phyloP scores from a whole-genome alignment of 2,113 vertebrate species.

The Lepus europaeus region DNA sequence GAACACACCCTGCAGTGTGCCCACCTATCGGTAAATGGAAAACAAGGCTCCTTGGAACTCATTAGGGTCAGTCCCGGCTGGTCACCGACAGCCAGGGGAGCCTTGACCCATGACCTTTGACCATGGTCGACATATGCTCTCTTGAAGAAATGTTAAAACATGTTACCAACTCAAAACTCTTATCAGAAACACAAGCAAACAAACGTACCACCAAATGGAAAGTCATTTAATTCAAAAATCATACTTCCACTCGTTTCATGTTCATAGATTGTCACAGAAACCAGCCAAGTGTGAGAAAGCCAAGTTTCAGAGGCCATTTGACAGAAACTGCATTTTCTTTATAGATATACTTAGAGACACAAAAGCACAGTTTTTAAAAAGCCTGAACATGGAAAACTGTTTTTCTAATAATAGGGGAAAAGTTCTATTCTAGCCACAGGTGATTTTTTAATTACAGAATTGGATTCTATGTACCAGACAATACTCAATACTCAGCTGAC shows the following conservation, averaged over 20 bases:
- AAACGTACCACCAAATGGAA: conserved; percentile 76
- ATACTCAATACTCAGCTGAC: conserved; percentile 77
- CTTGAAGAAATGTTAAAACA: conserved; percentile 53
- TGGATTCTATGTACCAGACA: conserved; percentile 77
- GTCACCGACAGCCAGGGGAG: not conserved
- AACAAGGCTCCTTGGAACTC: not conserved
- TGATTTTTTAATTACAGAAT: conserved; percentile 69
- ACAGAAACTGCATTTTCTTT: conserved; percentile 63
- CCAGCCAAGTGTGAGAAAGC: conserved; percentile 64
- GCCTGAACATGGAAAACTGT: conserved; percentile 56
- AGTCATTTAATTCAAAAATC: conserved; percentile 82
- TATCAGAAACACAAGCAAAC: conserved; percentile 71
- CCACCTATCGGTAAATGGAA: not conserved
- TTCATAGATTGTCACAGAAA: conserved; percentile 68
- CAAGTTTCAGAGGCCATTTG: conserved; percentile 57
- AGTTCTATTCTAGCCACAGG: conserved; percentile 75
- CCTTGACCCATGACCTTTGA: not conserved
- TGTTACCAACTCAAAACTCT: not conserved
- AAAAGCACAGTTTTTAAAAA: conserved; percentile 67
- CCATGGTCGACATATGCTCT: not conserved
- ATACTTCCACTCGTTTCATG: conserved; percentile 77
- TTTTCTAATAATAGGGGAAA: conserved; percentile 60
- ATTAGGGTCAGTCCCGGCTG: not conserved
- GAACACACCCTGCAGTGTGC: not conserved
- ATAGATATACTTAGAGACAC: conserved; percentile 57